Base-by-base conservation (phyloP, 2,888 invertebrate genomes). In the Drosophila merina region DNA sequence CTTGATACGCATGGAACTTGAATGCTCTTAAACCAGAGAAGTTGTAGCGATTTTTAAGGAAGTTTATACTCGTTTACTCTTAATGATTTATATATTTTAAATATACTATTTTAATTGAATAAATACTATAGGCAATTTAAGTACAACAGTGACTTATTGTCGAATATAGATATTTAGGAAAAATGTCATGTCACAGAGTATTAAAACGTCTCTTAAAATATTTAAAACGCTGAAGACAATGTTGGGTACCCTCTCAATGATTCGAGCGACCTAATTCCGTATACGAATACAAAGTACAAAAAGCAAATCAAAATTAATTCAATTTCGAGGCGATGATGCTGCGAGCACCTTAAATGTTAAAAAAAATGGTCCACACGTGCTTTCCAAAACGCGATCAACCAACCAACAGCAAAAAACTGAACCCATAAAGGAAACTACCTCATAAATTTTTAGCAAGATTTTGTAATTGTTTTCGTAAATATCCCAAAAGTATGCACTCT, bases 211-310 rank as follows among this genome's bases (percentile, higher is more conserved):
- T n/a, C 14, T 20, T 36, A 36, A 47, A 42, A 2, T 20, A 7
- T 20, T 40, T 42, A 12, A 30, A 40, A 30, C 31, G 4, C 12
- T 9, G 36, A n/a, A 12, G 5, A 36, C 36, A 36, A n/a, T 54
- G 72, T 60, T 56, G 25, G 25, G 25, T 57, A 49, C 36, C 49
- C 28, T 45, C 45, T 51, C 50, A 63, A 74, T 67, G 59, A 63
- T 54, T 71, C 57, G 63, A 58, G 31, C 80, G 86, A 86, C 86
- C 84, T 55, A 80, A 75, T 72, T 86, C 71, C 20, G 45, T 10
- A 25, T 25, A 33, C 51, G 64, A 68, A 36, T 66, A 49, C 36
- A 56, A 64, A 58, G 36, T 58, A 51, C 70, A 58, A 66, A 42
- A 64, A 72, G 40, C 67, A 44, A 70, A 48, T 50, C 49, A 48